phyloP scores from a whole-genome alignment of 2,888 invertebrate genomes.

The Pedicia rivosa region DNA sequence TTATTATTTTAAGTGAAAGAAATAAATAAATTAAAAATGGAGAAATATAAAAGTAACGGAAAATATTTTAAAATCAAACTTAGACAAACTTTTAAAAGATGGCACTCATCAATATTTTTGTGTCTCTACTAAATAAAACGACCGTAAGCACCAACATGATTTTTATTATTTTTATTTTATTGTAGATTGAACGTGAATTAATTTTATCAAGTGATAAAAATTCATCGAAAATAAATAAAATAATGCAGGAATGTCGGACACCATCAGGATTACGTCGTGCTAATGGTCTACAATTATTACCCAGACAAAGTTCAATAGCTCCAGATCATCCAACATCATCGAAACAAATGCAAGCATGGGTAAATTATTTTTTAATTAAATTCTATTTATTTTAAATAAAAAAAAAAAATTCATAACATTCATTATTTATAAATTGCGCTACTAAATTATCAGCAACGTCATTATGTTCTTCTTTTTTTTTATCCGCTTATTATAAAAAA shows the following conservation, averaged over 20 bases:
- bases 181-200: constrained; percentile 62
- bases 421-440: too few species aligned
- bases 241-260: constrained; percentile 56
- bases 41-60: too few species aligned
- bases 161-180: constrained; percentile 5
- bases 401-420: constrained; percentile 1
- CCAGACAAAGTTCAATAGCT: constrained; percentile 41
- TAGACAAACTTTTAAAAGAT: too few species aligned
- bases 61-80: too few species aligned
- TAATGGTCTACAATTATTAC: constrained; percentile 12
- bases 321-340: constrained; percentile 53
- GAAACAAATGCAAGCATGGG: constrained; percentile 61
- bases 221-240: constrained; percentile 62
- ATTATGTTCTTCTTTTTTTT: too few species aligned
- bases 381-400: not conserved
- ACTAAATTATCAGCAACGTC: too few species aligned
- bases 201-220: constrained; percentile 58
- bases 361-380: constrained; percentile 8
- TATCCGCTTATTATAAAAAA: too few species aligned
- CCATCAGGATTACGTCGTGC: constrained; percentile 21
- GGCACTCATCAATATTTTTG: too few species aligned
- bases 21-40: too few species aligned
- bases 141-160: too few species aligned
- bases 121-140: too few species aligned
- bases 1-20: too few species aligned